phyloP scores from a whole-genome alignment of 2,797 vertebrate species.

The Amblyopsis hoosieri region DNA sequence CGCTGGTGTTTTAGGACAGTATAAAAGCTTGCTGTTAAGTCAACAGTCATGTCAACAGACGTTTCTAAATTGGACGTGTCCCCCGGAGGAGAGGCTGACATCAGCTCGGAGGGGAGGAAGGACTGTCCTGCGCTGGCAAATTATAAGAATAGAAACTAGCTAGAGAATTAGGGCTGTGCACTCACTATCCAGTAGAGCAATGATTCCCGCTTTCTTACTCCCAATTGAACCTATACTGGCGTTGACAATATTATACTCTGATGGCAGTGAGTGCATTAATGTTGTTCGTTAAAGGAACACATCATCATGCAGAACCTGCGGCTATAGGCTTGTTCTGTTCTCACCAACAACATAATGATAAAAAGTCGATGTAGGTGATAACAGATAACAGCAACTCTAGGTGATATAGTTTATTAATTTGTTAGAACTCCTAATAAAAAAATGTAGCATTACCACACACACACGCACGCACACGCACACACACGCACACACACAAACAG shows the following conservation, averaged over 20 bases:
- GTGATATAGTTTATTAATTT: neutral
- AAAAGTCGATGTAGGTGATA: neutral
- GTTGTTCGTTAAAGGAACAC: too few species aligned
- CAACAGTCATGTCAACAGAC: constrained; percentile 23
- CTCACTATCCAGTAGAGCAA: neutral
- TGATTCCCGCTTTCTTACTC: neutral
- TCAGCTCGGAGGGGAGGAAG: neutral
- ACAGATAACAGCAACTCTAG: neutral
- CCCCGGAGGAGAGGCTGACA: neutral
- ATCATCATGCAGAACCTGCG: neutral
- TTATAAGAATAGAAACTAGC: neutral
- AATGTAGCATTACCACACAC: too few species aligned
- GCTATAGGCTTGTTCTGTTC: too few species aligned
- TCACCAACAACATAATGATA: neutral
- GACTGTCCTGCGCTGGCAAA: neutral
- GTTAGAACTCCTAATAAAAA: too few species aligned
- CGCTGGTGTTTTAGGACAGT: neutral
- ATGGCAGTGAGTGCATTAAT: too few species aligned
- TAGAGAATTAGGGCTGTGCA: neutral
- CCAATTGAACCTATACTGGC: neutral
- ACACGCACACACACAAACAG: neutral
- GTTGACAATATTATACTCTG: neutral
- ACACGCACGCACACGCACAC: neutral
- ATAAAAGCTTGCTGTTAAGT: constrained; percentile 11
- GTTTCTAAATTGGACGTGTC: constrained; percentile 30